Percentiles rank a stretch among this genome's conserved stretches.
These are phyloP conservation scores for Microchirus variegatus DNA, from an alignment of 2,797 vertebrate species.

Conservation along the genomic window DNA sequence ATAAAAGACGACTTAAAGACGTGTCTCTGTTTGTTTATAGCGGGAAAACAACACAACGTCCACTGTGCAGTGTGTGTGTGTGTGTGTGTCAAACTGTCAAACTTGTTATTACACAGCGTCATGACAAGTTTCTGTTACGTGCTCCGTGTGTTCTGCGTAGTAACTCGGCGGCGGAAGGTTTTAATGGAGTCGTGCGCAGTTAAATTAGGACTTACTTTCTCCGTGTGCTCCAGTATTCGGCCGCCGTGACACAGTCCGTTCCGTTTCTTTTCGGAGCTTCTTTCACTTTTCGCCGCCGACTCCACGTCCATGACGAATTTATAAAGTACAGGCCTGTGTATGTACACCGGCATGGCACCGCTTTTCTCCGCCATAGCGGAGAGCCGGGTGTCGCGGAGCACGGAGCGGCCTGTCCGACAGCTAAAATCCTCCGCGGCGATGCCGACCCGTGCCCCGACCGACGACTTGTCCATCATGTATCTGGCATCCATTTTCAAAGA, in stretches of 20 bases:
- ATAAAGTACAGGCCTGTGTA: constrained; percentile 64
- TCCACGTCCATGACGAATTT: constrained; percentile 66
- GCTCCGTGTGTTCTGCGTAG: not conserved
- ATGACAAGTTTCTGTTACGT: constrained; percentile 2
- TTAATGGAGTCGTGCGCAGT: constrained; percentile 8
- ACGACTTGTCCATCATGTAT: constrained; percentile 75
- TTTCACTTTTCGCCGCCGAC: constrained; percentile 50
- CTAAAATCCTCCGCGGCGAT: constrained; percentile 61
- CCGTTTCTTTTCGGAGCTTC: constrained; percentile 54
- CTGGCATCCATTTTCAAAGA: constrained; percentile 82
- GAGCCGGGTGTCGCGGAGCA: constrained; percentile 62
- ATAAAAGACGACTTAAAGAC: constrained; percentile 11
- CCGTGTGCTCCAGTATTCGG: constrained; percentile 67
- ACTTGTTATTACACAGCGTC: not conserved
- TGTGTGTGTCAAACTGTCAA: constrained; percentile 3
- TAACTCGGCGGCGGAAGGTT: constrained; percentile 19
- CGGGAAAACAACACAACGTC: not conserved
- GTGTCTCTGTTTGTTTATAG: not conserved
- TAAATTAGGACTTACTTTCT: constrained; percentile 76
- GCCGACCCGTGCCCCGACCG: constrained; percentile 64
- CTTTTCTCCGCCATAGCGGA: constrained; percentile 45
- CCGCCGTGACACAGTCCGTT: constrained; percentile 55
- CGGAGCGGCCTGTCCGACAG: constrained; percentile 66
- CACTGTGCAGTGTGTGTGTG: not conserved
- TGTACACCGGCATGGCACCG: constrained; percentile 60